Percentiles rank a stretch among this genome's conserved stretches.
Conservation (phyloP, 2,888 invertebrate genomes). For the Cephus pulcher region DNA sequence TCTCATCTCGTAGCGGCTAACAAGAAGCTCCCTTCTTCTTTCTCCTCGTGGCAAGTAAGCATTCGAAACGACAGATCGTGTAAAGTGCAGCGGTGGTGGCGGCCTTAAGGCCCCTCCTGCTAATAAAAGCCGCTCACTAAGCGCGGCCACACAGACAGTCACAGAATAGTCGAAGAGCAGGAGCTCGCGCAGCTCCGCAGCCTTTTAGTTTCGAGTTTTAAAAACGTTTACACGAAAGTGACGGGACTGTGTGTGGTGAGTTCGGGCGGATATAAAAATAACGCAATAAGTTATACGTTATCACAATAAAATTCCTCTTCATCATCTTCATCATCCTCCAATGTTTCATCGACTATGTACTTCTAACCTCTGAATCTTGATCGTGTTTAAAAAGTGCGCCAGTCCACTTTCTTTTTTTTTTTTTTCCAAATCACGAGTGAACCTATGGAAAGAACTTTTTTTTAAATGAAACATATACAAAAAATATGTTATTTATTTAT, state of each 20-base stretch:
- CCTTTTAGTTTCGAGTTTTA: constrained; percentile 42
- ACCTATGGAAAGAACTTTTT: neutral
- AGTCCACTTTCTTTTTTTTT: neutral
- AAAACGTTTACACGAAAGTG: constrained; percentile 17
- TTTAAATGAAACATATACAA: too few species aligned
- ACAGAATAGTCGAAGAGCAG: constrained; percentile 62
- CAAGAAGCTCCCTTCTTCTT: constrained; percentile 18
- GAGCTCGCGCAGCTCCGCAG: constrained; percentile 54
- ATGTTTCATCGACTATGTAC: neutral
- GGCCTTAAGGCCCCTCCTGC: constrained; percentile 62
- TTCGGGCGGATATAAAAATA: constrained; percentile 22
- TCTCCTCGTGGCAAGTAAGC: constrained; percentile 4
- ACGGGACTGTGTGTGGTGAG: constrained; percentile 51
- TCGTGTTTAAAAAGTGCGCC: neutral
- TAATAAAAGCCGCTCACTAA: constrained; percentile 67
- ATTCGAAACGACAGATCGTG: constrained; percentile 40
- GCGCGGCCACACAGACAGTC: constrained; percentile 64
- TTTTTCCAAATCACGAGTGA: neutral
- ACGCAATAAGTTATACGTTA: neutral
- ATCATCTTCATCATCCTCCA: neutral
- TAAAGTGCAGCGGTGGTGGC: constrained; percentile 49
- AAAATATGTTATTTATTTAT: too few species aligned
- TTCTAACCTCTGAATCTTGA: neutral
- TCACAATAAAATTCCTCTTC: neutral
- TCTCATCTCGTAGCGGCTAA: neutral